Conservation (phyloP, 2,888 invertebrate genomes). For the Spodoptera exigua region DNA sequence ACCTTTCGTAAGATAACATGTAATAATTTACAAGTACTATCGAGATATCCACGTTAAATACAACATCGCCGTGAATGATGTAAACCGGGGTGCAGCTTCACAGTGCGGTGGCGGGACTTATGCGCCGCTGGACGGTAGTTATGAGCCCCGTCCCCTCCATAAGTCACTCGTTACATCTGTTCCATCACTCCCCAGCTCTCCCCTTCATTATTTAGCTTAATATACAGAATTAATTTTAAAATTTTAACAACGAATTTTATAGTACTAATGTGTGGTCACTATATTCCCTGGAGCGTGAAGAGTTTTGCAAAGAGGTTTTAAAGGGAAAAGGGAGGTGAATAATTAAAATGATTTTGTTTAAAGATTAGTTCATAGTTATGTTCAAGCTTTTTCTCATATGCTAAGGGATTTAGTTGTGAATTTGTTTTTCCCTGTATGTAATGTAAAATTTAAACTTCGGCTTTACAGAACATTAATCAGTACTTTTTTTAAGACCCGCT, state of each 20-base stretch:
- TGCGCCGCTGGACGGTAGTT: slow-evolving; percentile 82
- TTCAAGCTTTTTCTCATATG: too few species aligned
- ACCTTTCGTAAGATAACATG: not conserved
- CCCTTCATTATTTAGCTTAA: slow-evolving; percentile 56
- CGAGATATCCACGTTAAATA: slow-evolving; percentile 68
- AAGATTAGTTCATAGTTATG: too few species aligned
- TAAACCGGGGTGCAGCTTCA: slow-evolving; percentile 69
- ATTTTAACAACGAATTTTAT: slow-evolving; percentile 45
- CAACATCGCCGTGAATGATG: slow-evolving; percentile 74
- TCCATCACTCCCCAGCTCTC: slow-evolving; percentile 71
- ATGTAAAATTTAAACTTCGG: too few species aligned
- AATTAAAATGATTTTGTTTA: slow-evolving; percentile 6
- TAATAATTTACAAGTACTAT: slow-evolving; percentile 51
- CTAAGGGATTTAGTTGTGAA: too few species aligned
- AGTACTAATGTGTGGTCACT: slow-evolving; percentile 24
- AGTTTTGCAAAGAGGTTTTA: slow-evolving; percentile 17
- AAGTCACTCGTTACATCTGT: slow-evolving; percentile 80
- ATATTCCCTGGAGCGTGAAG: slow-evolving; percentile 15
- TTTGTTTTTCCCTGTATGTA: too few species aligned
- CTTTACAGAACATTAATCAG: too few species aligned
- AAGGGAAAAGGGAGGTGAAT: slow-evolving; percentile 6
- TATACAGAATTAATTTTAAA: slow-evolving; percentile 54
- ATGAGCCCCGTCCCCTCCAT: slow-evolving; percentile 77
- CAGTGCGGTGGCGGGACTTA: slow-evolving; percentile 83
- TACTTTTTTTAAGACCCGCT: too few species aligned